Conservation (phyloP, 2,797 vertebrate species). For the Hydrolagus colliei region DNA sequence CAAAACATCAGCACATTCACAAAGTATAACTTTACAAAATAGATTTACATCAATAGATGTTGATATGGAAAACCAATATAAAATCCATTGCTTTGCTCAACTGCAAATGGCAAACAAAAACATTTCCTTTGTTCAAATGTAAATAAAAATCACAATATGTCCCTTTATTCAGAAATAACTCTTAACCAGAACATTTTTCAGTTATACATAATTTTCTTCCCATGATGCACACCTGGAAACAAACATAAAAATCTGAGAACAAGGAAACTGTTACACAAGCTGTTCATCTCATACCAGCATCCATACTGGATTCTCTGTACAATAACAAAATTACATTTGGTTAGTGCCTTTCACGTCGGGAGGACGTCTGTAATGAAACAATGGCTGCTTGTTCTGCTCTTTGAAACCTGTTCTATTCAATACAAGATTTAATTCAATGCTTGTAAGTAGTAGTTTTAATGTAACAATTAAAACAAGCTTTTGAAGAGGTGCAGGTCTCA, state of each 20-base stretch:
- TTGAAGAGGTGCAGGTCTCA: neutral
- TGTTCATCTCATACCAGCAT: neutral
- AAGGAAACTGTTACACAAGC: neutral
- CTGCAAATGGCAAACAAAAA: no score
- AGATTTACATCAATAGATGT: no score
- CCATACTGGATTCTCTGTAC: neutral
- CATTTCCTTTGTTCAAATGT: neutral
- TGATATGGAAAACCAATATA: no score
- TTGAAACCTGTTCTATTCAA: neutral
- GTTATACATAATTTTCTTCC: neutral
- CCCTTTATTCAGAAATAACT: neutral
- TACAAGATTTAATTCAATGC: neutral
- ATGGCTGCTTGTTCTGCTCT: neutral
- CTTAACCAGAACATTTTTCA: neutral
- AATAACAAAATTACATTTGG: neutral
- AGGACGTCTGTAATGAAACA: no score
- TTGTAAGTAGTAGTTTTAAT: neutral
- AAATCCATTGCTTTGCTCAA: no score
- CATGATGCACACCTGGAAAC: neutral
- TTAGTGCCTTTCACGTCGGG: no score
- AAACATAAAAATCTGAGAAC: neutral
- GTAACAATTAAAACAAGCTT: neutral
- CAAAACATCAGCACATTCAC: neutral
- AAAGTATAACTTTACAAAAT: neutral
- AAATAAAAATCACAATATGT: neutral